Evolutionary conservation across 2,797 vertebrate genomes (phyloP), one percentile per base, ranked within the genome.

Genomic region (Oreonectes daqikongensis): DNA sequence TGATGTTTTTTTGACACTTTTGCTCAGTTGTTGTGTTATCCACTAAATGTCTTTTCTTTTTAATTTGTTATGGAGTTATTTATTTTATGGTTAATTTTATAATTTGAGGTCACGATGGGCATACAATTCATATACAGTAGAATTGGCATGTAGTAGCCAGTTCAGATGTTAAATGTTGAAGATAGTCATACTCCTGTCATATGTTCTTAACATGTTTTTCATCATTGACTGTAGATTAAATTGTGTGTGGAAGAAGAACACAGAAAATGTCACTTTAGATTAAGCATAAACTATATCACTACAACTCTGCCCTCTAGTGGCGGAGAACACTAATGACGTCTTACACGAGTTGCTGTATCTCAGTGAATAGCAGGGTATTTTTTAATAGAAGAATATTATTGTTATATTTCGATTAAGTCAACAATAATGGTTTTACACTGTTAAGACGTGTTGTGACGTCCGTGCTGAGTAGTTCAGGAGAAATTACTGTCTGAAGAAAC

Each of bases 291-390:
- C 61, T 74, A 42, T 68, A 55, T 52, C 15, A 60, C 72, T 59
- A 61, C 80, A 72, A 46, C 69, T 69, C 69, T 66, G 81, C 78
- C 81, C 79, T 82, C 85, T 85, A 70, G 78, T 77, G 84, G 84
- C 55, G 48, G 69, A 80, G 69, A 53, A 75, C 77, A 32, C 71
- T 75, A 42, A 75, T 59, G 79, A 78, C 63, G 59, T 60, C 52
- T 64, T 64, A 32, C 61, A 76, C 75, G 10, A 48, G 77, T 77
- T 83, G 38, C 79, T 80, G 83, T 80, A 61, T 86, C 78, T 86
- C 84, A 85, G 85, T 86, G 77, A 84, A 82, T 86, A 88, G 88
- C 91, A 91, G 91, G 90, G 90, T 90, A 89, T 92, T 92, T 91
- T 92, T 84, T 92, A 86, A 79, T 83, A 92, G 69, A 84, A 84